A percentile compares a stretch with the other conserved stretches of the same genome.
phyloP scores from a whole-genome alignment of 2,888 invertebrate genomes.

The Apodemia duryi region DNA sequence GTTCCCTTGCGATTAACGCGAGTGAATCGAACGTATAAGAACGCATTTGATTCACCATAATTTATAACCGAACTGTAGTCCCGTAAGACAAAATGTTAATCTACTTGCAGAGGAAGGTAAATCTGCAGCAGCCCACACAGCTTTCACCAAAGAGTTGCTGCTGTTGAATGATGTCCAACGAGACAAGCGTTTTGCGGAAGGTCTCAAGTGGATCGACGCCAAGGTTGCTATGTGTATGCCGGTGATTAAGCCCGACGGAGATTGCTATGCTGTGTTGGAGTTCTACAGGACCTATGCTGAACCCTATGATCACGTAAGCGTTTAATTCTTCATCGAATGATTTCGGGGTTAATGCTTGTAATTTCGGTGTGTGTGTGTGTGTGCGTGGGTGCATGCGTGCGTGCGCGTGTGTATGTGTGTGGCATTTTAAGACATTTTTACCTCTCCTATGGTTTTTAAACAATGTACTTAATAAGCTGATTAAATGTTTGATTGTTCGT shows the following conservation, averaged over 20 bases:
- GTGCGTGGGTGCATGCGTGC: too few relatives aligned
- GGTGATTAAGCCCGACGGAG: constrained; percentile 77
- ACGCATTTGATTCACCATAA: neutral
- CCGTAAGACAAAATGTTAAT: neutral
- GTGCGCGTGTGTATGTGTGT: too few relatives aligned
- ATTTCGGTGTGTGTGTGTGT: too few relatives aligned
- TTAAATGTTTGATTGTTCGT: too few relatives aligned
- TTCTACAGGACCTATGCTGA: constrained; percentile 65
- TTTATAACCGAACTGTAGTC: neutral
- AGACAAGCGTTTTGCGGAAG: constrained; percentile 79
- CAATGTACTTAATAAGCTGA: too few relatives aligned
- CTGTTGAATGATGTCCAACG: constrained; percentile 75
- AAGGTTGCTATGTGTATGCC: constrained; percentile 80
- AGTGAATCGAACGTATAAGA: too few relatives aligned
- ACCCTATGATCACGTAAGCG: constrained; percentile 54
- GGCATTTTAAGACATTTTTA: too few relatives aligned
- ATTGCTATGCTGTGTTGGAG: constrained; percentile 80
- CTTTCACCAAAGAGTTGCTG: constrained; percentile 74
- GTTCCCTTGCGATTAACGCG: too few relatives aligned
- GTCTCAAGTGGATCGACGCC: constrained; percentile 76
- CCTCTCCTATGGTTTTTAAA: too few relatives aligned
- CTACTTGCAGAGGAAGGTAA: constrained; percentile 59
- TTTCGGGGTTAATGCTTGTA: too few relatives aligned
- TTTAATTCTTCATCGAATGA: too few relatives aligned
- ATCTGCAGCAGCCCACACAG: constrained; percentile 79